Conservation (phyloP, 2,888 invertebrate species). For the Agrochola lychnidis region DNA sequence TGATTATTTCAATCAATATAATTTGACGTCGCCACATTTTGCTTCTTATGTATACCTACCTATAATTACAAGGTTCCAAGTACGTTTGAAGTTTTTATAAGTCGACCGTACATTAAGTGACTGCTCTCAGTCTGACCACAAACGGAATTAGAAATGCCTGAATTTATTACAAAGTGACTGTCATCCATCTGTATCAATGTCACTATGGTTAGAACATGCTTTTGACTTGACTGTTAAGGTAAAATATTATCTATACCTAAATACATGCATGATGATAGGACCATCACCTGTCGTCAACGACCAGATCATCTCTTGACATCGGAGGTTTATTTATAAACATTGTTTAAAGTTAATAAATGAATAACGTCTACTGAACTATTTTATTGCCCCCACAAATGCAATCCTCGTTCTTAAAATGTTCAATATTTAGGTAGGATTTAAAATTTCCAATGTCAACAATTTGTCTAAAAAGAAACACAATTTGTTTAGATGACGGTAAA, state of each 20-base stretch:
- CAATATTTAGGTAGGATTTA: too few relatives aligned
- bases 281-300: not conserved
- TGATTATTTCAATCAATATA: not conserved
- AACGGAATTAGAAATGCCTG: not conserved
- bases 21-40: not conserved
- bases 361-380: not conserved
- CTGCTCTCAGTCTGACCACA: not conserved
- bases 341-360: not conserved
- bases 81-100: not conserved
- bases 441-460: too few relatives aligned
- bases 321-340: not conserved
- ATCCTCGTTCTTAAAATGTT: too few relatives aligned
- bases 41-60: not conserved
- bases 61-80: not conserved
- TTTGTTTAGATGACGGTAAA: not conserved
- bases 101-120: not conserved
- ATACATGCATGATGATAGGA: not conserved
- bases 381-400: too few relatives aligned
- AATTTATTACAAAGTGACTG: not conserved
- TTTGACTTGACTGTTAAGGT: too few relatives aligned
- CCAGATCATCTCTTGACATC: not conserved
- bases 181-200: too few relatives aligned
- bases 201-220: too few relatives aligned
- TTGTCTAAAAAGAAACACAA: not conserved
- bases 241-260: too few relatives aligned